Percentiles rank a stretch among this genome's conserved stretches.
phyloP scores from a whole-genome alignment of 1,140 invertebrate species.

The Macrobrachium nipponense region DNA sequence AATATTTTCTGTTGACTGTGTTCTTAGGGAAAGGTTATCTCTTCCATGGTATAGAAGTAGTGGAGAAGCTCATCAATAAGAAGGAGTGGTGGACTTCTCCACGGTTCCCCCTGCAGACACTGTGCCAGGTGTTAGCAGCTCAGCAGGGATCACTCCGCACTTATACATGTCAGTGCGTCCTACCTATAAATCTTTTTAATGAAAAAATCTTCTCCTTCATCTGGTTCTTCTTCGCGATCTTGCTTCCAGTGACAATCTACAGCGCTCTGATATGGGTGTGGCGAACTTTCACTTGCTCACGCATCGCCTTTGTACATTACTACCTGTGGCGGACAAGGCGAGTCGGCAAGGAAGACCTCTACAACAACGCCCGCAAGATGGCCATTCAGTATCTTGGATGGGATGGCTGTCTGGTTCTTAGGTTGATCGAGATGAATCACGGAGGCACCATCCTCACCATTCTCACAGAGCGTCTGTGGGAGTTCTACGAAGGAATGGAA shows the following conservation, averaged over 20 bases:
- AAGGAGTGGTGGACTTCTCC: slow-evolving; percentile 69
- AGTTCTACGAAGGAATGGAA: slow-evolving; percentile 64
- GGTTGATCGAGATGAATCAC: slow-evolving; percentile 70
- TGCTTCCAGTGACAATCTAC: slow-evolving; percentile 68
- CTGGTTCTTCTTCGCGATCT: slow-evolving; percentile 69
- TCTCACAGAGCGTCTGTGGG: slow-evolving; percentile 63
- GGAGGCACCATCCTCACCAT: slow-evolving; percentile 68
- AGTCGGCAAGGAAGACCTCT: slow-evolving; percentile 67
- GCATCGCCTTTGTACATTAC: slow-evolving; percentile 68
- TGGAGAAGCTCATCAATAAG: slow-evolving; percentile 65
- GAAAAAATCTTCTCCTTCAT: slow-evolving; percentile 72
- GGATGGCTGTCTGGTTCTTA: slow-evolving; percentile 69
- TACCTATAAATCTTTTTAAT: slow-evolving; percentile 74
- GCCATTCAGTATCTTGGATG: slow-evolving; percentile 68
- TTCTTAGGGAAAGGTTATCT: slow-evolving; percentile 68
- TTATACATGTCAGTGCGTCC: slow-evolving; percentile 71
- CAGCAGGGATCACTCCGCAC: slow-evolving; percentile 68
- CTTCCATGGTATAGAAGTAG: slow-evolving; percentile 67
- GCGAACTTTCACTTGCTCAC: slow-evolving; percentile 67
- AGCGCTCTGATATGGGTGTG: slow-evolving; percentile 69
- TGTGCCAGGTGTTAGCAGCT: slow-evolving; percentile 68
- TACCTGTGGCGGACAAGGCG: slow-evolving; percentile 68
- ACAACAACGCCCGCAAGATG: slow-evolving; percentile 67
- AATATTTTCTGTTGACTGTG: slow-evolving; percentile 70
- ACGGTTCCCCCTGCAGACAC: slow-evolving; percentile 68